Percentiles rank a stretch among this genome's conserved stretches.
Evolutionary conservation across 2,113 vertebrate species (phyloP).

Genomic region (Phaethornis superciliosus): DNA sequence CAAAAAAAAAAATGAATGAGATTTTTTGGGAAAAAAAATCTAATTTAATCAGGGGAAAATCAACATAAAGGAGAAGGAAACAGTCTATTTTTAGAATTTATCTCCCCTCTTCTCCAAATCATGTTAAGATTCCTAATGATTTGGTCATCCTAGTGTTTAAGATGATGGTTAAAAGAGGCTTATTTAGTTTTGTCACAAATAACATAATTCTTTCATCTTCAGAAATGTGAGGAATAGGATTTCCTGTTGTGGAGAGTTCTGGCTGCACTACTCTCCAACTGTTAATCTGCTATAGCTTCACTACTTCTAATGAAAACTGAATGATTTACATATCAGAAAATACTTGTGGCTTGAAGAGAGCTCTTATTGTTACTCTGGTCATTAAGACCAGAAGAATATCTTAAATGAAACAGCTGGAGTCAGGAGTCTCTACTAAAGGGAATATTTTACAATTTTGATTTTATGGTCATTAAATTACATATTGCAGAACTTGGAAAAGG

Average conservation of each 20-base stretch:
- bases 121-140: not conserved
- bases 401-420: not conserved
- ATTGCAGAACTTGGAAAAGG: not conserved
- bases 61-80: not conserved
- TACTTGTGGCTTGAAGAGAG: not conserved
- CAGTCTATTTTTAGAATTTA: not conserved
- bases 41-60: not conserved
- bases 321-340: not conserved
- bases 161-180: not conserved
- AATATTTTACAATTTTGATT: not conserved
- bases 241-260: not conserved
- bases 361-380: not conserved
- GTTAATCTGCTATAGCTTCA: not conserved
- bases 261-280: not conserved
- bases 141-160: not conserved
- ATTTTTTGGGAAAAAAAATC: not conserved
- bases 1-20: not conserved
- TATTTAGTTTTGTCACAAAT: not conserved
- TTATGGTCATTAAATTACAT: not conserved
- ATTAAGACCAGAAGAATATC: not conserved
- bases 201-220: not conserved
- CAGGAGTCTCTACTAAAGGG: not conserved
- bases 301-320: not conserved
- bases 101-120: not conserved
- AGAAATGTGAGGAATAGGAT: not conserved